Conservation (phyloP, 2,888 invertebrate genomes). For the Phoenoteleia sp. region DNA sequence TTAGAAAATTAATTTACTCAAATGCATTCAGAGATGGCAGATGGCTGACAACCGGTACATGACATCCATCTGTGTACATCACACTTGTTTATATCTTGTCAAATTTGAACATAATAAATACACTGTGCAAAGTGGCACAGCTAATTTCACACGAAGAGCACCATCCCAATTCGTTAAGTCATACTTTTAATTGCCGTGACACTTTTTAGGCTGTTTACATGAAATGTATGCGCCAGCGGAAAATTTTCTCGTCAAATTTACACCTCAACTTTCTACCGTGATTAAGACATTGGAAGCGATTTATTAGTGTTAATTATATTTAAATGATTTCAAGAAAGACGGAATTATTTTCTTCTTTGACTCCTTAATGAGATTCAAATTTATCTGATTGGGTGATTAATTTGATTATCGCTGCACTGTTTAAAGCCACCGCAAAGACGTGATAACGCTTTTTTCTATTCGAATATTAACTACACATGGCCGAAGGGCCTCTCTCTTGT, state of each 20-base stretch:
- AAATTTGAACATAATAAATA: conserved; percentile 5
- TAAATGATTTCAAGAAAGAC: no score
- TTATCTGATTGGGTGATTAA: neutral
- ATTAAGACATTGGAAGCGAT: neutral
- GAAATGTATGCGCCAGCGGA: neutral
- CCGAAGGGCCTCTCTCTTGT: conserved; percentile 16
- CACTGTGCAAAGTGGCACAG: conserved; percentile 22
- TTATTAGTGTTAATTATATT: conserved; percentile 7
- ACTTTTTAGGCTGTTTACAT: neutral
- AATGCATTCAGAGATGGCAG: conserved; percentile 8
- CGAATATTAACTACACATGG: conserved; percentile 38
- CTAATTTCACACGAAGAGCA: no score
- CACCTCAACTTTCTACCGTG: neutral
- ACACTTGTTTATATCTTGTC: conserved; percentile 34
- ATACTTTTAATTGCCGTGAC: conserved; percentile 1
- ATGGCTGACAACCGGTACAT: conserved; percentile 12
- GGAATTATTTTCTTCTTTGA: no score
- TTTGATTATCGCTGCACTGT: no score
- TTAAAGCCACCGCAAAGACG: no score
- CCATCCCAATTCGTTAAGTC: no score
- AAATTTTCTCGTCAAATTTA: no score
- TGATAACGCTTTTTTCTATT: conserved; percentile 9
- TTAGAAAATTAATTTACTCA: conserved; percentile 26
- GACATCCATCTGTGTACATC: neutral
- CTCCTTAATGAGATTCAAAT: no score